A percentile compares a stretch with the other conserved stretches of the same genome.
phyloP scores from a whole-genome alignment of 1,140 invertebrate species.

The Aphidius ervi region DNA sequence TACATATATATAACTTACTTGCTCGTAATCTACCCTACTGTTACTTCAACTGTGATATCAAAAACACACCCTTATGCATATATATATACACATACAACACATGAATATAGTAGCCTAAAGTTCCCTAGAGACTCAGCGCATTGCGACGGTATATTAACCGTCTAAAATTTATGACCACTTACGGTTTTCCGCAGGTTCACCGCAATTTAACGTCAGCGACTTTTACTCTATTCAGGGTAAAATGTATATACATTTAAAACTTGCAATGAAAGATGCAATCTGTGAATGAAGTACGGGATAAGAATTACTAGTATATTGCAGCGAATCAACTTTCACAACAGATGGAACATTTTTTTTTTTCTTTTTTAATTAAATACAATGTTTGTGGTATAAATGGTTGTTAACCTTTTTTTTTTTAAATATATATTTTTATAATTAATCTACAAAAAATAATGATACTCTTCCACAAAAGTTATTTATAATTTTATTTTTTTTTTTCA shows the following conservation, averaged over 20 bases:
- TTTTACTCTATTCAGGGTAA: constrained; percentile 1
- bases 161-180: constrained; percentile 31
- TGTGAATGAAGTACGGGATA: constrained; percentile 4
- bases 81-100: not conserved
- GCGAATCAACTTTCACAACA: too few relatives aligned
- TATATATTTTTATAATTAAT: too few relatives aligned
- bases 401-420: too few relatives aligned
- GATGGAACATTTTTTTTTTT: too few relatives aligned
- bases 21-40: constrained; percentile 25
- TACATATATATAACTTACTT: not conserved
- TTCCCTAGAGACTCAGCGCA: constrained; percentile 21
- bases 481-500: too few relatives aligned
- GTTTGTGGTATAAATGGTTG: too few relatives aligned
- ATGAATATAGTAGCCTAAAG: not conserved
- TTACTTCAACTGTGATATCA: constrained; percentile 5
- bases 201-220: constrained; percentile 26
- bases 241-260: constrained; percentile 12
- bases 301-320: too few relatives aligned
- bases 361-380: too few relatives aligned
- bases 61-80: not conserved
- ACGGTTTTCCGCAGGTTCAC: constrained; percentile 25
- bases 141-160: constrained; percentile 30
- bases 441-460: too few relatives aligned
- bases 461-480: too few relatives aligned
- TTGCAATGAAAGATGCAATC: constrained; percentile 4